Evolutionary conservation across 2,113 vertebrate genomes (phyloP).

Genomic region (Sinocyclocheilus anophthalmus): DNA sequence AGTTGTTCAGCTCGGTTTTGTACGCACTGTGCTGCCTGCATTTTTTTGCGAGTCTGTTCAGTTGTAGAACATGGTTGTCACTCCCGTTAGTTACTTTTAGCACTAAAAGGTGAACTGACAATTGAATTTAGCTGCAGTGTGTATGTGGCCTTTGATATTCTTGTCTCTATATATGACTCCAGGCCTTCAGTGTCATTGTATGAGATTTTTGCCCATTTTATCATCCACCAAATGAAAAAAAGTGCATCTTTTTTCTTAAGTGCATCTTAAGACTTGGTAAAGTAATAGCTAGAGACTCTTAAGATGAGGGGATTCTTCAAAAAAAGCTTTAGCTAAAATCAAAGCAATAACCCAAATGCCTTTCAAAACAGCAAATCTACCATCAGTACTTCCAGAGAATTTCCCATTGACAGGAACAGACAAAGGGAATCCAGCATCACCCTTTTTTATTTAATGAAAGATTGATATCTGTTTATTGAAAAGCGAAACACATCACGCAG

Average conservation of each 20-base stretch:
- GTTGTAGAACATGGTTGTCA: too few relatives aligned
- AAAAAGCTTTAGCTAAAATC: background rate
- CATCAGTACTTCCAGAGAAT: background rate
- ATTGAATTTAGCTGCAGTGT: too few relatives aligned
- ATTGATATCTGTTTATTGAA: conserved; percentile 34
- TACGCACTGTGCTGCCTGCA: background rate
- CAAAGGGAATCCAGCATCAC: background rate
- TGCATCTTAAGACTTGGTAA: background rate
- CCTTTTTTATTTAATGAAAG: background rate
- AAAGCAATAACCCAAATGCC: background rate
- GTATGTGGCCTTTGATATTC: background rate
- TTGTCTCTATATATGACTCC: background rate
- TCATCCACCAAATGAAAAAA: background rate
- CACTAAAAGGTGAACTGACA: too few relatives aligned
- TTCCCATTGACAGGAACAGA: background rate
- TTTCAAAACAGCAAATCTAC: background rate
- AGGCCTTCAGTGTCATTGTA: background rate
- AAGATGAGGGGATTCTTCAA: too few relatives aligned
- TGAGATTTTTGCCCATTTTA: background rate
- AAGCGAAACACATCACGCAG: conserved; percentile 15
- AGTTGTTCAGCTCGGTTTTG: too few relatives aligned
- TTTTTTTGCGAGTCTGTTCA: background rate
- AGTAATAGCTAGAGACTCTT: background rate
- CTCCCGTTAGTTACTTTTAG: too few relatives aligned
- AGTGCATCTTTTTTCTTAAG: too few relatives aligned